These are phyloP conservation scores for Semaprochilodus insignis DNA, from an alignment of 2,797 vertebrate species.

Conservation along the genomic window DNA sequence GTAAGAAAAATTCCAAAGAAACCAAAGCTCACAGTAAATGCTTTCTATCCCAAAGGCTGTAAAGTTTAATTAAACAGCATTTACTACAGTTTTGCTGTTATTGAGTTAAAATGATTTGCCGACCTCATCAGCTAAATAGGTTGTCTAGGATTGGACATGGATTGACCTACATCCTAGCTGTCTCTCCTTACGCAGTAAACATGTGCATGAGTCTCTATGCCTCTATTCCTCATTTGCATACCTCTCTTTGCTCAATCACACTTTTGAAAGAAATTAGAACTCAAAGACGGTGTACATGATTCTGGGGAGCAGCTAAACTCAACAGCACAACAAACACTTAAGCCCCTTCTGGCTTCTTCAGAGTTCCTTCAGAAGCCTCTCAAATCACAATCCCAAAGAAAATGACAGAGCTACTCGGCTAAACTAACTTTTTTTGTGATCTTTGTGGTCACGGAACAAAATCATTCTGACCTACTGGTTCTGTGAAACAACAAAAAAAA, in stretches of 20 bases:
- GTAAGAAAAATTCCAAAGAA: neutral
- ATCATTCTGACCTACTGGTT: too few species aligned
- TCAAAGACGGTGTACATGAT: neutral
- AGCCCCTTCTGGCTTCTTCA: too few species aligned
- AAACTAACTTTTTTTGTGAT: too few species aligned
- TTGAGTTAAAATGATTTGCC: neutral
- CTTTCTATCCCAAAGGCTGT: neutral
- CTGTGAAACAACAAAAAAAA: too few species aligned
- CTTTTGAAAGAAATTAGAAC: conserved; percentile 67
- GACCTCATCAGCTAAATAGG: neutral
- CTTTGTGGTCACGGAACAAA: too few species aligned
- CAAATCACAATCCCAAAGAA: too few species aligned
- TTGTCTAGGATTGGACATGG: neutral
- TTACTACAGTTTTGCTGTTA: neutral
- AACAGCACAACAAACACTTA: too few species aligned
- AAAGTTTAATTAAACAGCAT: neutral
- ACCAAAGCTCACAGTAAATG: neutral
- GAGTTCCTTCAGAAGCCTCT: too few species aligned
- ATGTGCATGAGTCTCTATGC: neutral
- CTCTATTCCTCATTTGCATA: neutral
- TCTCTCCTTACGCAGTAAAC: neutral
- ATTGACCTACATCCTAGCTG: conserved; percentile 5
- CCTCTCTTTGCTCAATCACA: conserved; percentile 66
- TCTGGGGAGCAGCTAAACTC: too few species aligned
- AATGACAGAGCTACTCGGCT: too few species aligned